These are phyloP conservation scores for Cyanistes caeruleus DNA, from an alignment of 2,113 vertebrate genomes.

Conservation along the genomic window DNA sequence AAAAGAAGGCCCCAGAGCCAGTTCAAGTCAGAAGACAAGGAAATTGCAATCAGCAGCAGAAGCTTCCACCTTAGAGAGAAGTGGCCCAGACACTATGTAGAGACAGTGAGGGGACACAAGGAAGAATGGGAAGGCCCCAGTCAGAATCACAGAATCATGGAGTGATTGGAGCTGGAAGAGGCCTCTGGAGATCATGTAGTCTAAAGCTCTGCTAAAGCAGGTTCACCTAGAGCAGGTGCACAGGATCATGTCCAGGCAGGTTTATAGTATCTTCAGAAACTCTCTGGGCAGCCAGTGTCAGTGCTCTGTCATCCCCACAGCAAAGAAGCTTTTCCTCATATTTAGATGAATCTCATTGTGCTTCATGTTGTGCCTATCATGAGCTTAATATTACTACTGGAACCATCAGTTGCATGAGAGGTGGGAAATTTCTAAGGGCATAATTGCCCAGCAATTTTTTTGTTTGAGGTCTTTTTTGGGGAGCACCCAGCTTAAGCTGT, in stretches of 20 bases:
- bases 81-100: too few species aligned
- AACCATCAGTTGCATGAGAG: neutral
- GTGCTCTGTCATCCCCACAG: neutral
- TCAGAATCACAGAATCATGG: neutral
- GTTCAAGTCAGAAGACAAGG: neutral
- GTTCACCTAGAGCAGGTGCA: neutral
- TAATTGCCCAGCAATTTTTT: neutral
- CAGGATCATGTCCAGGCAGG: neutral
- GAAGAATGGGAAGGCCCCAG: neutral
- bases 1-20: neutral
- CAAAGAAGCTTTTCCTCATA: neutral
- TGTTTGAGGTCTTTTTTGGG: rapidly evolving
- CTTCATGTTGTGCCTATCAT: neutral
- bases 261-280: neutral
- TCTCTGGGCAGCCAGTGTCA: neutral
- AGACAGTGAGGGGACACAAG: neutral
- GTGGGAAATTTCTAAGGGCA: neutral
- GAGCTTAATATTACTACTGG: neutral
- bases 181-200: neutral
- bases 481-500: neutral
- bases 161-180: neutral
- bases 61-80: neutral
- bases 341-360: neutral
- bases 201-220: neutral
- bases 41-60: neutral